Evolutionary conservation across 2,113 vertebrate genomes (phyloP).

Genomic region (Lipotes vexillifer): DNA sequence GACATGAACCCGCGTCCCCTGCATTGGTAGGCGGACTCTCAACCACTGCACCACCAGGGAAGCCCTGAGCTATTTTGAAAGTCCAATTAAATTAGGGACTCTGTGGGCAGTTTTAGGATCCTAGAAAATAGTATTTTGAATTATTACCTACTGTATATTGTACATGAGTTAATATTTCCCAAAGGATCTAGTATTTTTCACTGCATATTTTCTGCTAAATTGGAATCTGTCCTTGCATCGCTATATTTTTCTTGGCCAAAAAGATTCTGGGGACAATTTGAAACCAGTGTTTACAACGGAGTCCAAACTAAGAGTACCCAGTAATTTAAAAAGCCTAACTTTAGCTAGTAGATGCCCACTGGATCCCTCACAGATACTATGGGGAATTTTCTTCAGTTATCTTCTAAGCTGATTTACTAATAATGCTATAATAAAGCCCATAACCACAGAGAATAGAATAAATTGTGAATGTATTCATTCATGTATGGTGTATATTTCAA

Average conservation of each 20-base stretch:
- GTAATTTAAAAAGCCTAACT: background rate
- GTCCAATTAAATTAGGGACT: background rate
- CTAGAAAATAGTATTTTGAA: slow-evolving; percentile 27
- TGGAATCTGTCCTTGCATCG: background rate
- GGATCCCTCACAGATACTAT: background rate
- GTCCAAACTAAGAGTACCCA: background rate
- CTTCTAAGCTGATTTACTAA: background rate
- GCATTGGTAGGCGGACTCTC: too few species aligned
- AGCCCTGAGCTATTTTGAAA: slow-evolving; percentile 25
- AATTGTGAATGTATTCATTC: background rate
- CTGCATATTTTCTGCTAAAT: background rate
- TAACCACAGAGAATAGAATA: background rate
- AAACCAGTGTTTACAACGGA: background rate
- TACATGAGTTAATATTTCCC: slow-evolving; percentile 17
- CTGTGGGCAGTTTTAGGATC: background rate
- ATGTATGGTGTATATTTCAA: background rate
- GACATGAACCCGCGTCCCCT: too few species aligned
- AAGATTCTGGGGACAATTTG: background rate
- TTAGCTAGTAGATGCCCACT: background rate
- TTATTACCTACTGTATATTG: background rate
- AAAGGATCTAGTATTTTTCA: slow-evolving; percentile 5
- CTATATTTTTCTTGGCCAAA: background rate
- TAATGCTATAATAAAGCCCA: background rate
- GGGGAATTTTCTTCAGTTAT: background rate
- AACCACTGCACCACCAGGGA: too few species aligned